Evolutionary conservation across 2,888 invertebrate species (phyloP), one percentile per base, ranked within the genome.

Genomic region (Eupithecia centaureata): DNA sequence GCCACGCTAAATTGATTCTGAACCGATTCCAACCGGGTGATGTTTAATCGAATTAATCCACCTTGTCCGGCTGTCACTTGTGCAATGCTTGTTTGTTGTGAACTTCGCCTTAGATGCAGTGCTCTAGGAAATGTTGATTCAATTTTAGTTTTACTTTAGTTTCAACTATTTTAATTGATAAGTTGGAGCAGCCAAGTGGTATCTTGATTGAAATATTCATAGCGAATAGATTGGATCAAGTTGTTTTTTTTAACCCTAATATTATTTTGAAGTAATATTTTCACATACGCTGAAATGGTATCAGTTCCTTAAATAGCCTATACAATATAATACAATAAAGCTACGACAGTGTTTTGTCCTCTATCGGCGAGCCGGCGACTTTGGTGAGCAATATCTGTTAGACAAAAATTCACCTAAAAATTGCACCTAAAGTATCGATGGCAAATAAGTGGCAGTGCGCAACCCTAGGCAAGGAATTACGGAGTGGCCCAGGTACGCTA

Each of bases 1-100:
- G 86, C 85, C 82, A 89, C 85, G 89, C 84, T 87, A 87, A 92
- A 92, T 92, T 92, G 91, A 91, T 87, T 91, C 77, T 76, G 78
- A 87, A 85, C 82, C 82, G 84, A 85, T 82, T 84, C 79, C 79
- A 85, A 87, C 80, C 77, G 79, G 79, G 78, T 77, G 82, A 83
- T 87, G 85, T 84, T 88, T 86, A 85, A 82, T 79, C 76, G 80
- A 81, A 83, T 83, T 84, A 82, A 86, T 84, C 83, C 80, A 72
- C 63, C 65, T 68, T 65, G 57, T 67, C 63, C 68, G 65, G 54
- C 63, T 66, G 68, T 63, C 66, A 61, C 63, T 71, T 67, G 52
- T 65, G 67, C 65, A 65, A 69, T 74, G 61, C 67, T 61, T 47
- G 61, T 68, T 61, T 47, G 59, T 65, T 72, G 61, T 69, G 52